Percentiles rank a stretch among this genome's conserved stretches.
These are phyloP conservation scores for Caranx melampygus DNA, from an alignment of 2,113 vertebrate species.

Conservation along the genomic window DNA sequence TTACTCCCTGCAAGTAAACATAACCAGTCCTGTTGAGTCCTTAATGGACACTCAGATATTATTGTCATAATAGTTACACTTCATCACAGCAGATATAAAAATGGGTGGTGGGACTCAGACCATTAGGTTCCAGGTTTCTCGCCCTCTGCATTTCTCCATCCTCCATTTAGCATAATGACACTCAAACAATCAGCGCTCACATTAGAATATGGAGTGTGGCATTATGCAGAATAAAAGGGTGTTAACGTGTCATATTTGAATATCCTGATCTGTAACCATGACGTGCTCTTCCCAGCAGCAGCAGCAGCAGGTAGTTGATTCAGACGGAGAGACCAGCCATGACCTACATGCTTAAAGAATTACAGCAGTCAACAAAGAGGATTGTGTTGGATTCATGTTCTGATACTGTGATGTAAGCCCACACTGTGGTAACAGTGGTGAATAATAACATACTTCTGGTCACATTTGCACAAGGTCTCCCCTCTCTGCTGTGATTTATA, in stretches of 20 bases:
- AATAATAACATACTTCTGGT: constrained; percentile 70
- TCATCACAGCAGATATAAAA: constrained; percentile 69
- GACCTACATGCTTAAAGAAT: constrained; percentile 68
- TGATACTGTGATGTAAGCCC: constrained; percentile 52
- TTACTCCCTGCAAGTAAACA: constrained; percentile 53
- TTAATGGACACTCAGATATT: constrained; percentile 60
- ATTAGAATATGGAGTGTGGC: constrained; percentile 65
- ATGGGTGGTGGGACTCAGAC: constrained; percentile 41
- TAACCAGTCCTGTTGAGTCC: constrained; percentile 29
- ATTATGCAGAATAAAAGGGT: constrained; percentile 72
- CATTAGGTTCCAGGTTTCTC: constrained; percentile 71
- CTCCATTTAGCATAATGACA: constrained; percentile 76
- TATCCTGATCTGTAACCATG: constrained; percentile 62
- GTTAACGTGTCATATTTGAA: constrained; percentile 70
- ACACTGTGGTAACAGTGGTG: constrained; percentile 50
- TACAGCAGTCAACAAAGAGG: constrained; percentile 68
- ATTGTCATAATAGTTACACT: constrained; percentile 64
- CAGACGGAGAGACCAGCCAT: constrained; percentile 42
- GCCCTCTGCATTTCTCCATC: constrained; percentile 63
- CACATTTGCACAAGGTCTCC: constrained; percentile 75
- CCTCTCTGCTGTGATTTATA: constrained; percentile 77
- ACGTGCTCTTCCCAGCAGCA: constrained; percentile 30
- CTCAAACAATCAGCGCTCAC: constrained; percentile 67
- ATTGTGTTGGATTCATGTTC: constrained; percentile 56
- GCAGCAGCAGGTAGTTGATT: constrained; percentile 55